Base-by-base conservation (phyloP, 2,797 vertebrate genomes). In the Pantherophis alleghaniensis region DNA sequence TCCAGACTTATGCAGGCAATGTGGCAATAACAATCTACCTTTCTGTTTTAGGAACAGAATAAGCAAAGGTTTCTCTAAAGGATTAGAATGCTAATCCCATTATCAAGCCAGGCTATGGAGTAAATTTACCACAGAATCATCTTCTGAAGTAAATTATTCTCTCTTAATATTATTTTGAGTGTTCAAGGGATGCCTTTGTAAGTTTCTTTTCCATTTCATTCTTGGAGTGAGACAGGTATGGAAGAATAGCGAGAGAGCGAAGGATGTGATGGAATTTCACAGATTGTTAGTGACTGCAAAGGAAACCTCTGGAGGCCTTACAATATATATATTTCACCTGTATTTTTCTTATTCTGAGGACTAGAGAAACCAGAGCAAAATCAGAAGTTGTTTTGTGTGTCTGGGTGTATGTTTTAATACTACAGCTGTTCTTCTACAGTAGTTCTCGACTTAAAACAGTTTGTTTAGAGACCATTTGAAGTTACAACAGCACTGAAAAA, bases 71-170 rank as follows among this genome's bases (percentile, higher is more conserved):
- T 56, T 63, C 61, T 83, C 51, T n/a, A 11, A 89, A 88, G 86
- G 92, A 90, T 93, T 91, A 93, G 47, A 32, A 55, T 42, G 86
- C 55, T 93, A 89, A 93, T 89, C 56, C 66, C 57, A 93, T 91
- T 83, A 91, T 91, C 90, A 83, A 28, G 22, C 26, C 16, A 42
- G 63, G 42, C 22, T n/a, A 69, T 88, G 90, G 86, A 88, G 47
- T 83, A 37, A 88, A 89, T 12, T 74, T 74, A 88, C 51, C 53
- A 60, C 13, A 22, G 22, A 42, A 9, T 47, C 32, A 61, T 69
- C 22, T 79, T 55, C 60, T 88, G 86, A n/a, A 93, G 79, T 20
- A 37, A 74, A 32, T 37, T 69, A 18, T 16, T 60, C 37, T 61
- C 28, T 20, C 47, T 83, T 47, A 63, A 16, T 2, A 63, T 83